A percentile compares a stretch with the other conserved stretches of the same genome.
phyloP scores from a whole-genome alignment of 2,888 invertebrate species.

The Microplitis deprimator region DNA sequence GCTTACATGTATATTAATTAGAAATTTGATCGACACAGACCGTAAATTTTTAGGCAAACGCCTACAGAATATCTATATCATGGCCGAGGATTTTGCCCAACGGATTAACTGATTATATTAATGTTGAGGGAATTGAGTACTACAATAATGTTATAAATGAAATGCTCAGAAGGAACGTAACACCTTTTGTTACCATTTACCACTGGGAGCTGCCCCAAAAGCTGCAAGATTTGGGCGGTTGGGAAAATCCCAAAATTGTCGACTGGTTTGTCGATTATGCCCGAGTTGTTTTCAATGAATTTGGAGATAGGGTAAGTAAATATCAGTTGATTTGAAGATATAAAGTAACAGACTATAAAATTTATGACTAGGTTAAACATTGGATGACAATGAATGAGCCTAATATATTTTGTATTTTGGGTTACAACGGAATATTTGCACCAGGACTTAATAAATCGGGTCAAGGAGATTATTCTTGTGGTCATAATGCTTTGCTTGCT shows the following conservation, averaged over 20 bases:
- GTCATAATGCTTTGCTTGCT: constrained; percentile 77
- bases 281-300: constrained; percentile 75
- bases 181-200: constrained; percentile 76
- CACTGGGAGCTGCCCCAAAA: constrained; percentile 76
- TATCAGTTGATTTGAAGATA: neutral
- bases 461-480: constrained; percentile 76
- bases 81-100: constrained; percentile 63
- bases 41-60: constrained; percentile 12
- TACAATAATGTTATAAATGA: constrained; percentile 84
- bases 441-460: constrained; percentile 68
- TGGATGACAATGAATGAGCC: constrained; percentile 89
- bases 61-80: constrained; percentile 71
- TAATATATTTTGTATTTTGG: constrained; percentile 74
- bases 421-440: constrained; percentile 69
- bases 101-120: constrained; percentile 74
- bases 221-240: constrained; percentile 79
- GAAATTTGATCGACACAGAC: neutral
- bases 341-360: neutral
- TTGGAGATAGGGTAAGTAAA: constrained; percentile 74
- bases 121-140: constrained; percentile 81
- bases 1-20: neutral
- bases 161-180: constrained; percentile 75
- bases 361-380: constrained; percentile 61
- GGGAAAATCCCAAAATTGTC: constrained; percentile 78
- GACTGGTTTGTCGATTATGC: constrained; percentile 79